Conservation (phyloP, 1,140 invertebrate species). For the Drosophila murphyi region DNA sequence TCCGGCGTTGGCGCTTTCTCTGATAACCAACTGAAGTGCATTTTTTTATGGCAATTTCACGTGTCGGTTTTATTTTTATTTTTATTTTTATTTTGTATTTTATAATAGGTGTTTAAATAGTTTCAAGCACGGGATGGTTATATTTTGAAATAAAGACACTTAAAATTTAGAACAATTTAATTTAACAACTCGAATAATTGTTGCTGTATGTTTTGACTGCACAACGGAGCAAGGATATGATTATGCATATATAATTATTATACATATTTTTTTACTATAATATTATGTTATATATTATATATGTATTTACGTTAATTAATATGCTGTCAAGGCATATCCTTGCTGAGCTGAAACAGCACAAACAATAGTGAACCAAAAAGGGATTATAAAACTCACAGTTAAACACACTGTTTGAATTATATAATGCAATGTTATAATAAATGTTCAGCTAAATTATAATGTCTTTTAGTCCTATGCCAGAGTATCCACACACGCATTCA, state of each 20-base stretch:
- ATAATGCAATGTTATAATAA: slow-evolving; percentile 45
- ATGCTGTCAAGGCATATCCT: slow-evolving; percentile 43
- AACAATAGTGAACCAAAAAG: slow-evolving; percentile 19
- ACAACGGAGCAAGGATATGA: slow-evolving; percentile 61
- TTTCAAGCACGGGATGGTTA: slow-evolving; percentile 30
- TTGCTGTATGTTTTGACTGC: slow-evolving; percentile 15
- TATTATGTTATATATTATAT: too few relatives aligned
- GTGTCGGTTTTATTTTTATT: slow-evolving; percentile 29
- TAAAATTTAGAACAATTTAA: slow-evolving; percentile 84
- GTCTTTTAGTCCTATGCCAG: slow-evolving; percentile 43
- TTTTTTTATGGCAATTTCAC: slow-evolving; percentile 59
- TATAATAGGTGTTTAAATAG: slow-evolving; percentile 9
- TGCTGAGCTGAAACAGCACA: slow-evolving; percentile 34
- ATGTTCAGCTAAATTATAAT: not conserved
- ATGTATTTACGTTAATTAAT: too few relatives aligned
- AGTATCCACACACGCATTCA: slow-evolving; percentile 20
- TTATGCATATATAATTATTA: not conserved
- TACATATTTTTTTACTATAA: not conserved
- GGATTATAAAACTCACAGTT: slow-evolving; percentile 48
- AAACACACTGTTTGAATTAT: slow-evolving; percentile 40
- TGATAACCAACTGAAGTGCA: slow-evolving; percentile 83
- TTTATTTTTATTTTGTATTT: slow-evolving; percentile 20
- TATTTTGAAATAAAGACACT: slow-evolving; percentile 84
- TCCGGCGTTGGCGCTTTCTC: slow-evolving; percentile 73
- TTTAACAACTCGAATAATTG: slow-evolving; percentile 64